phyloP scores from a whole-genome alignment of 2,797 vertebrate genomes.

The Betta splendens region DNA sequence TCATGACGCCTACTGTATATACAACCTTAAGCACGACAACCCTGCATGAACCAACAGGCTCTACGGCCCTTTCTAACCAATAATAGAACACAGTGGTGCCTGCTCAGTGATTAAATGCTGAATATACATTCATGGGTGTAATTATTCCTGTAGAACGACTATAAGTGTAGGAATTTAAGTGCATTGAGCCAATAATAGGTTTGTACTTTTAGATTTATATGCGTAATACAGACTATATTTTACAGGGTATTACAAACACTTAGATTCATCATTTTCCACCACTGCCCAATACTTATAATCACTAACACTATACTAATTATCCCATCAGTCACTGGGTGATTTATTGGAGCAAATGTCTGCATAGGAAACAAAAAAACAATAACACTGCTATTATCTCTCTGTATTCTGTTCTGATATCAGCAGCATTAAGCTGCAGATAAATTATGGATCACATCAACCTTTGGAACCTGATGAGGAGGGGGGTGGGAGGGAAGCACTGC shows the following conservation, averaged over 20 bases:
- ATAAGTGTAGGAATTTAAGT: background rate
- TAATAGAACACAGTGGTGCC: no score
- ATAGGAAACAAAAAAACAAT: constrained; percentile 1
- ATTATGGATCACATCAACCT: background rate
- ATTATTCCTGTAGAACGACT: no score
- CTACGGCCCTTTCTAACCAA: no score
- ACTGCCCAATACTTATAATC: background rate
- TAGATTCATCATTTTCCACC: background rate
- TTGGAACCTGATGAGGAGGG: background rate
- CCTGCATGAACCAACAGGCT: no score
- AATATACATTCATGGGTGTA: no score
- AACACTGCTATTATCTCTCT: background rate
- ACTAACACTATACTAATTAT: background rate
- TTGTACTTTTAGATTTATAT: no score
- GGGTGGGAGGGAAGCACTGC: background rate
- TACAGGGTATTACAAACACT: background rate
- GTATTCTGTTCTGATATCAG: constrained; percentile 7
- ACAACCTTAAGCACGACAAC: background rate
- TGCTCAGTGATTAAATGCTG: background rate
- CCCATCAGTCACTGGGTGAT: background rate
- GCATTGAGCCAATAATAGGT: background rate
- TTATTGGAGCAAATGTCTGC: background rate
- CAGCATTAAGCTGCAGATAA: constrained; percentile 6
- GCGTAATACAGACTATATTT: no score
- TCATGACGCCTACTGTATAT: background rate